Percentiles rank a stretch among this genome's conserved stretches.
Conservation (phyloP, 2,888 invertebrate genomes). For the Rhingia campestris region DNA sequence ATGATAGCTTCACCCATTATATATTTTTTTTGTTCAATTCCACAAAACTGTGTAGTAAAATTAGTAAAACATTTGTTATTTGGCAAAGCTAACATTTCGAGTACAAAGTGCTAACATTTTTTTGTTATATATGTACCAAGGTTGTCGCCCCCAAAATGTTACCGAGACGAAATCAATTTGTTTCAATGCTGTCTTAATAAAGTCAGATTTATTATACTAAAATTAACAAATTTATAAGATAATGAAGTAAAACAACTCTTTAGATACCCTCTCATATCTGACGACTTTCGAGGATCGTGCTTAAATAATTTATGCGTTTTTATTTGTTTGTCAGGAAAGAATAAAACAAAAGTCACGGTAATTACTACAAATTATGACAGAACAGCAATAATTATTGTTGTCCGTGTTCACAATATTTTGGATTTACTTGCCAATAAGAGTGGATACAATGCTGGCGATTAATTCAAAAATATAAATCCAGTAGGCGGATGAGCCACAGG, state of each 20-base stretch:
- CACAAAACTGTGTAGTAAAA: slow-evolving; percentile 24
- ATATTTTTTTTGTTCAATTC: neutral
- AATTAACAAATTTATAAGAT: neutral
- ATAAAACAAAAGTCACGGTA: slow-evolving; percentile 52
- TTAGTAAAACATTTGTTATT: slow-evolving; percentile 36
- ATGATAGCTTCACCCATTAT: too few species aligned
- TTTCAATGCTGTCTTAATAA: slow-evolving; percentile 54
- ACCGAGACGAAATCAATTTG: slow-evolving; percentile 52
- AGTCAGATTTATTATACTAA: neutral
- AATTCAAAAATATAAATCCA: slow-evolving; percentile 64
- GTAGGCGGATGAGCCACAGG: slow-evolving; percentile 66
- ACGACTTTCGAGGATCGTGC: slow-evolving; percentile 25
- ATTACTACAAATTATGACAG: slow-evolving; percentile 69
- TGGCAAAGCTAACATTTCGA: slow-evolving; percentile 30
- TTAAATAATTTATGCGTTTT: slow-evolving; percentile 38
- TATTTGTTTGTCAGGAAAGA: slow-evolving; percentile 25
- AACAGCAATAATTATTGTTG: slow-evolving; percentile 53
- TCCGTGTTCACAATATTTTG: slow-evolving; percentile 51
- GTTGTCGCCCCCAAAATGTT: neutral
- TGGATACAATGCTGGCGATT: slow-evolving; percentile 59
- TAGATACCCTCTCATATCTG: neutral
- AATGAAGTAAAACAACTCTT: neutral
- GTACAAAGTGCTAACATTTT: slow-evolving; percentile 58
- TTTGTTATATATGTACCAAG: slow-evolving; percentile 23
- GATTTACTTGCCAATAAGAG: slow-evolving; percentile 50